phyloP scores from a whole-genome alignment of 2,888 invertebrate genomes.

The Pandemis heparana region DNA sequence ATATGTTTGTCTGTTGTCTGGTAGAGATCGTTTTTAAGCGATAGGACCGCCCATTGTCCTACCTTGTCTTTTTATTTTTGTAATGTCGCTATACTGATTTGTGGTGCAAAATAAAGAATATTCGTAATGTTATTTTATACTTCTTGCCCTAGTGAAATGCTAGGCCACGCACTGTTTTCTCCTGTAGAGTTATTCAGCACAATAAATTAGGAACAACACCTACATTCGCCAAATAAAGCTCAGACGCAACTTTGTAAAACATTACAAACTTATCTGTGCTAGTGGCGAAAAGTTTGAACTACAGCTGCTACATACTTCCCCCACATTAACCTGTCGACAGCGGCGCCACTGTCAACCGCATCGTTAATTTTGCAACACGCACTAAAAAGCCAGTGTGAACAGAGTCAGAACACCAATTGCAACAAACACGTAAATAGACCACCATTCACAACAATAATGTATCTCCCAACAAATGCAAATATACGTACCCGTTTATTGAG shows the following conservation, averaged over 20 bases:
- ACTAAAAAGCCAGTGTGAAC: constrained; percentile 9
- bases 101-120: too few species aligned
- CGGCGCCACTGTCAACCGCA: not conserved
- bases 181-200: too few species aligned
- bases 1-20: too few species aligned
- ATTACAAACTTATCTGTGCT: not conserved
- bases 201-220: too few species aligned
- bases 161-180: too few species aligned
- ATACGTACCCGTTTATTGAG: constrained; percentile 27
- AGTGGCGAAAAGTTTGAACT: not conserved
- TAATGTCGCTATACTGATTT: too few species aligned
- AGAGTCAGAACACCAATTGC: constrained; percentile 11
- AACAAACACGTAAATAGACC: constrained; percentile 17
- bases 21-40: too few species aligned
- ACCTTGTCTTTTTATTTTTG: too few species aligned
- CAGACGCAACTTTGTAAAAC: not conserved
- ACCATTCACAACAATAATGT: constrained; percentile 38
- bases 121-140: too few species aligned
- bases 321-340: not conserved
- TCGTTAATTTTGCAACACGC: not conserved
- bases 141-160: too few species aligned
- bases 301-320: not conserved
- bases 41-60: too few species aligned
- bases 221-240: too few species aligned
- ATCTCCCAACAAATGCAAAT: constrained; percentile 24